Evolutionary conservation across 2,888 invertebrate genomes (phyloP), one percentile per base, ranked within the genome.

Genomic region (Dolichomitus sp.): DNA sequence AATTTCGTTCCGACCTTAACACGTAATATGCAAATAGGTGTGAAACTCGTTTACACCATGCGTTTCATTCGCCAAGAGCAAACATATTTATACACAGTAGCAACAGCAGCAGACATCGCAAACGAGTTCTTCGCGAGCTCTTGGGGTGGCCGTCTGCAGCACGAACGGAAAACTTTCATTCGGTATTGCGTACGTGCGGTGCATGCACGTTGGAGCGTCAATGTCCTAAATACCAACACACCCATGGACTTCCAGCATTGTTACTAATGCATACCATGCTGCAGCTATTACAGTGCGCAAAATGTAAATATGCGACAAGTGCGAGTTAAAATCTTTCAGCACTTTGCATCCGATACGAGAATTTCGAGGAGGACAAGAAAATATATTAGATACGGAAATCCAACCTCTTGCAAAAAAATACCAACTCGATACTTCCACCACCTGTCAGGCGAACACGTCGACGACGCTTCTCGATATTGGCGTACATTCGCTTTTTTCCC

Each of bases 101-200:
- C 48, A 54, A 54, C 54, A 57, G n/a, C 68, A 37, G 59, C 40
- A 76, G 37, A 68, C 66, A 69, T 33, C 37, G 9, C 23, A 65
- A 65, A 52, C 57, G 37, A 74, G 40, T 66, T 73, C 33, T 68
- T 45, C 66, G 57, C 37, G 63, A 27, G 59, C 57, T 75, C 23
- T 40, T 52, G 66, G 57, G 33, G 59, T 59, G 23, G 48, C 19
- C 65, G 61, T 70, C 59, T 68, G 68, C 66, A 68, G 59, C 40
- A 73, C 77, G 76, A 81, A 73, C 76, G 72, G 61, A 81, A 57
- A 77, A 81, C 72, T 77, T 77, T 68, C 68, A 77, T 81, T 72
- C 77, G 81, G 68, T 72, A 77, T 81, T 77, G 65, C 72, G 52
- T 77, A 81, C 81, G 81, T 81, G 81, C 57, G 52, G 52, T 61